Evolutionary conservation across 2,888 invertebrate species (phyloP).

Genomic region (Tetramorium bicarinatum): DNA sequence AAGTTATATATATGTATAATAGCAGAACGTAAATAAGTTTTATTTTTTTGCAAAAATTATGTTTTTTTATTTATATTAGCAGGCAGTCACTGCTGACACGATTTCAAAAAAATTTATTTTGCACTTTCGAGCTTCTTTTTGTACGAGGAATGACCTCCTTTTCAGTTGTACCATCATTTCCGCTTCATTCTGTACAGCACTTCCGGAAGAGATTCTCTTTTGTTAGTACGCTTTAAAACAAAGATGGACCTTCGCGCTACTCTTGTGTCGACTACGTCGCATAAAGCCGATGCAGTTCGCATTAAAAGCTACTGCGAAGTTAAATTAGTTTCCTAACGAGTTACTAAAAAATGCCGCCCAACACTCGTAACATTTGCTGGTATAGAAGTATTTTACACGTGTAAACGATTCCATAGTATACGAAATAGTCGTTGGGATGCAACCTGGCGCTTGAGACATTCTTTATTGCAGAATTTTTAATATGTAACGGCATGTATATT

Average conservation of each 20-base stretch:
- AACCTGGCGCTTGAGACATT: background rate
- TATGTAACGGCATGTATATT: conserved; percentile 11
- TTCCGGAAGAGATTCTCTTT: conserved; percentile 47
- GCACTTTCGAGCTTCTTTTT: conserved; percentile 24
- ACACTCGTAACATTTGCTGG: conserved; percentile 48
- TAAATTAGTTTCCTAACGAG: conserved; percentile 74
- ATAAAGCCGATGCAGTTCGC: conserved; percentile 62
- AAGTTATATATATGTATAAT: background rate
- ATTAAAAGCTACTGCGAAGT: conserved; percentile 70
- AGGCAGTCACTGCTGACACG: background rate
- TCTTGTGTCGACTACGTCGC: conserved; percentile 55
- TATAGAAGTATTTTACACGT: conserved; percentile 32
- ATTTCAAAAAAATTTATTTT: conserved; percentile 16
- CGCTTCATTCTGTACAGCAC: conserved; percentile 13
- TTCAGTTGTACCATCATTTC: conserved; percentile 44
- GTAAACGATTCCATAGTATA: conserved; percentile 16
- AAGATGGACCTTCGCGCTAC: conserved; percentile 45
- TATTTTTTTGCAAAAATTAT: background rate
- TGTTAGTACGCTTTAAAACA: conserved; percentile 45
- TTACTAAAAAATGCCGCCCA: conserved; percentile 65
- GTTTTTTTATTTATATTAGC: conserved; percentile 27
- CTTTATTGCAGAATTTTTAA: conserved; percentile 42
- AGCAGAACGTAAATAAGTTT: background rate
- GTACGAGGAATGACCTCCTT: conserved; percentile 17
- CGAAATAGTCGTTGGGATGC: conserved; percentile 5